Evolutionary conservation across 2,797 vertebrate species (phyloP).

Genomic region (Tympanoctomys barrerae): DNA sequence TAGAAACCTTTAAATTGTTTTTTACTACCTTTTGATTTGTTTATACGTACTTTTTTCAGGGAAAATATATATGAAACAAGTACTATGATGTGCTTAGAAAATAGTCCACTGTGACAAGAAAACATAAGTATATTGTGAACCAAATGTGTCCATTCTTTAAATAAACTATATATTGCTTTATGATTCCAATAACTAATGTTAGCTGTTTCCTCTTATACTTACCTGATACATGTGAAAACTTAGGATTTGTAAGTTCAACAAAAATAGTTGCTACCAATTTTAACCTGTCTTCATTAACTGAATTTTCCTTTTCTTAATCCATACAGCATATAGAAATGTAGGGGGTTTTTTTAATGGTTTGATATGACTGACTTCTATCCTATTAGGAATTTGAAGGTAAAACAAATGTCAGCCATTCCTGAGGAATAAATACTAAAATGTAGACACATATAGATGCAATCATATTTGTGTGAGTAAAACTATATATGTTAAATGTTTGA

Average conservation of each 20-base stretch:
- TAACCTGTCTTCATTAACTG: background rate
- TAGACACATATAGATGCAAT: background rate
- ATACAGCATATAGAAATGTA: background rate
- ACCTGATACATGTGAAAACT: background rate
- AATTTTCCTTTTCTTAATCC: background rate
- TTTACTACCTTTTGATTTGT: background rate
- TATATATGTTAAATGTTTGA: background rate
- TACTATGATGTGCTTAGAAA: background rate
- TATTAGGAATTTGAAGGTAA: background rate
- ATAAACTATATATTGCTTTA: background rate
- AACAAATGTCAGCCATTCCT: background rate
- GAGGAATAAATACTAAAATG: background rate
- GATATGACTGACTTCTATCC: background rate
- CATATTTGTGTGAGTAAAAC: background rate
- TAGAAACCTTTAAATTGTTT: background rate
- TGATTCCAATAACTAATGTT: background rate
- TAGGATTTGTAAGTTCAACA: background rate
- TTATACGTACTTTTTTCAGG: background rate
- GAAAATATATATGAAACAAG: background rate
- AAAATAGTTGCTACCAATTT: background rate
- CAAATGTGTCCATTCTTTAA: background rate
- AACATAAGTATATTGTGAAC: background rate
- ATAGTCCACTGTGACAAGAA: background rate
- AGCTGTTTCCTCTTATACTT: background rate
- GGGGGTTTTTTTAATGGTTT: background rate